Evolutionary conservation across 2,113 vertebrate species (phyloP), one percentile per base, ranked within the genome.

Genomic region (Callithrix jacchus): DNA sequence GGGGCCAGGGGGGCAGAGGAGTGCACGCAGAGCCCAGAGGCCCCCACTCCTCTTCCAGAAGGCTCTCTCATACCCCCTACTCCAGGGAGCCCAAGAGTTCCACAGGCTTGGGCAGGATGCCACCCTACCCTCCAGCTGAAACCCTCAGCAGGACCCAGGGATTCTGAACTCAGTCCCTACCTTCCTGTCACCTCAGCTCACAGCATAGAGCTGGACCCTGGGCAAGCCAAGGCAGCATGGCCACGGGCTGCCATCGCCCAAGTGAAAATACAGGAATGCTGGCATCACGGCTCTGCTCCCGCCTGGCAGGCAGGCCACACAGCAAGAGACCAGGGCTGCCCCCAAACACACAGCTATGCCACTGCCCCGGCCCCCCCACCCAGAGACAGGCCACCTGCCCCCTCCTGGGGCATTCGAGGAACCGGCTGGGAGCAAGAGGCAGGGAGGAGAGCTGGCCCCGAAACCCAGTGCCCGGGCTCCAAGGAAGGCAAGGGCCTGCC

Each of bases 201-300:
- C 0, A 0, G 81, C 61, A 76, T 3, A 30, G 86, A 93, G 37
- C 52, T 11, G 93, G 87, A 40, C 77, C 73, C 17, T 87, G 27
- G 5, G 68, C 52, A 12, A 42, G 70, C 32, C 3, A 0, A 77
- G 66, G 70, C 45, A 16, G 54, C 2, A 5, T 21, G 58, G 95
- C 96, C 79, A 4, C 45, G 1, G 83, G 93, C 81, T 40, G 76
- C 70, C n/a, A 16, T 71, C 1, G 2, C 56, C 70, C 0, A 14
- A 79, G 54, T 88, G 64, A 96, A 95, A 96, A 97, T 90, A 45
- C 97, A 96, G 93, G 83, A 61, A 52, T 1, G 7, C 40, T 91
- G 90, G 92, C 89, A 93, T 95, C 87, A 81, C n/a, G 0, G 2
- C 4, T 0, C n/a, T 14, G 23, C 68, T 40, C 21, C 7, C 1